phyloP scores from a whole-genome alignment of 2,797 vertebrate species.

The Mionectes olivaceus region DNA sequence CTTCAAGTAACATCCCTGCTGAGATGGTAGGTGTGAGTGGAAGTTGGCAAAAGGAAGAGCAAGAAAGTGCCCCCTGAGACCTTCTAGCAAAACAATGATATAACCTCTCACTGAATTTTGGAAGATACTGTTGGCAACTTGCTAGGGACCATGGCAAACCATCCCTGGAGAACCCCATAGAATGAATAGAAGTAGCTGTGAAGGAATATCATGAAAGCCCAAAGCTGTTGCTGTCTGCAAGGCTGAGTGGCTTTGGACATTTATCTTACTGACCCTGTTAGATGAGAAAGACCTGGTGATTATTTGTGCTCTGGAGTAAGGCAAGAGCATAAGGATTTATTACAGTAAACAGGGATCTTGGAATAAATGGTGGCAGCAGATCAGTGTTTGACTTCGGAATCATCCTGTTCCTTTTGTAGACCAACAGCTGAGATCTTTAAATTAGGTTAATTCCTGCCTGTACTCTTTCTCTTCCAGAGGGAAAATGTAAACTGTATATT shows the following conservation, averaged over 20 bases:
- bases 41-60: not conserved
- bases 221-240: not conserved
- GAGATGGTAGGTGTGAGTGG: not conserved
- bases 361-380: constrained; percentile 11
- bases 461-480: not conserved
- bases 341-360: not conserved
- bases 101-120: constrained; percentile 2
- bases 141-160: not conserved
- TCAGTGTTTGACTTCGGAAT: not conserved
- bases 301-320: not conserved
- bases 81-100: not conserved
- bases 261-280: not conserved
- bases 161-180: not conserved
- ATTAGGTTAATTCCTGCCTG: not conserved
- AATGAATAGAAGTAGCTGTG: not conserved
- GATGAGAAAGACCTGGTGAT: not conserved
- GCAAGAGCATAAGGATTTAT: not conserved
- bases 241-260: not conserved
- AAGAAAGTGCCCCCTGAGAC: not conserved
- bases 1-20: not conserved
- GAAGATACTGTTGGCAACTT: not conserved
- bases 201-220: not conserved
- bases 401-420: not conserved
- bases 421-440: not conserved
- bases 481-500: not conserved